Percentiles rank a stretch among this genome's conserved stretches.
phyloP scores from a whole-genome alignment of 2,888 invertebrate genomes.

The Cryptophagus acutangulus region DNA sequence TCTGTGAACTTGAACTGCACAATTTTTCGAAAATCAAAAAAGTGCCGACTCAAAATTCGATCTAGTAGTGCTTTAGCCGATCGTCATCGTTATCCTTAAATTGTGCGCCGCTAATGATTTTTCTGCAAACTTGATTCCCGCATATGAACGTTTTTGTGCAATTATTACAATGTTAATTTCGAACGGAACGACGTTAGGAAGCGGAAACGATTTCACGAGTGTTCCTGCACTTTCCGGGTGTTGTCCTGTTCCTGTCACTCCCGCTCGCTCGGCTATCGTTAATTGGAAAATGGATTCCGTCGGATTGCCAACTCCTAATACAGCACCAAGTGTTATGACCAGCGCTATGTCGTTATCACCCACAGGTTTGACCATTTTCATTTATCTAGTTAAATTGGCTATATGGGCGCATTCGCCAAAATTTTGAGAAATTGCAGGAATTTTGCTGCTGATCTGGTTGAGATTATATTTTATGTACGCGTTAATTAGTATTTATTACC shows the following conservation, averaged over 20 bases:
- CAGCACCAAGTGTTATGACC: constrained; percentile 49
- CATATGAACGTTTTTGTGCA: constrained; percentile 2
- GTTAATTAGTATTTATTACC: no score
- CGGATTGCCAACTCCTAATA: constrained; percentile 52
- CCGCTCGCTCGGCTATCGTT: constrained; percentile 46
- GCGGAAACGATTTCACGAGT: constrained; percentile 48
- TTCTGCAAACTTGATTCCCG: no score
- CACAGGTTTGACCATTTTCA: constrained; percentile 44
- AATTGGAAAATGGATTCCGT: constrained; percentile 62
- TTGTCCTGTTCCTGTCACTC: constrained; percentile 54
- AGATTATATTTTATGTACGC: no score
- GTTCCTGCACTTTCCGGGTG: constrained; percentile 47
- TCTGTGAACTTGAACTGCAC: constrained; percentile 17
- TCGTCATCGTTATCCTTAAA: no score
- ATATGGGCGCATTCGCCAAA: no score
- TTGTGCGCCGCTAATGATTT: no score
- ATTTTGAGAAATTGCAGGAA: not conserved
- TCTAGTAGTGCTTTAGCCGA: no score
- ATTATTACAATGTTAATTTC: constrained; percentile 56
- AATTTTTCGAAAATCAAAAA: no score
- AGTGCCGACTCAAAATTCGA: no score
- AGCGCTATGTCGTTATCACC: constrained; percentile 57
- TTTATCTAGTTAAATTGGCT: not conserved
- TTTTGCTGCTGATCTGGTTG: not conserved
- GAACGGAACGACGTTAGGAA: constrained; percentile 57